Evolutionary conservation across 1,140 invertebrate genomes (phyloP).

Genomic region (Tigriopus japonicus): DNA sequence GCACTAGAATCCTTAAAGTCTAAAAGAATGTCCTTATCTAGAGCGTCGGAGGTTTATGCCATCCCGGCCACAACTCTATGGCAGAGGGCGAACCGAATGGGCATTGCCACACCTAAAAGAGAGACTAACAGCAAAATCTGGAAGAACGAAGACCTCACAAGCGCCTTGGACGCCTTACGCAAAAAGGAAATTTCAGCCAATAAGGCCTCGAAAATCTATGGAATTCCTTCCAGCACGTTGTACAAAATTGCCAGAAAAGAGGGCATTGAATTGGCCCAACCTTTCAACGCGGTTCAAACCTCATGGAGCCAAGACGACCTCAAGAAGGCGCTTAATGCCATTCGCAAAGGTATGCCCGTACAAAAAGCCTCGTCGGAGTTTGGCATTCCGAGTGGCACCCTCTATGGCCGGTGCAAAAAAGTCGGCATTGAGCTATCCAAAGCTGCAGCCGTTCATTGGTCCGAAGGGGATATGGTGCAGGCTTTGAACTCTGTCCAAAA

Average conservation of each 20-base stretch:
- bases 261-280: constrained; percentile 61
- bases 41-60: constrained; percentile 58
- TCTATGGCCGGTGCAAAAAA: constrained; percentile 65
- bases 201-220: constrained; percentile 75
- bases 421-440: constrained; percentile 55
- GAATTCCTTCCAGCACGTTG: constrained; percentile 67
- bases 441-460: constrained; percentile 46
- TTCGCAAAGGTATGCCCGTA: constrained; percentile 58
- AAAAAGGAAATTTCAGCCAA: constrained; percentile 67
- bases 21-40: constrained; percentile 67
- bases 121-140: constrained; percentile 65
- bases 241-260: constrained; percentile 74
- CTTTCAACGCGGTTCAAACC: constrained; percentile 74
- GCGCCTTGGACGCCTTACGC: constrained; percentile 52
- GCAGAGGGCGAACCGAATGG: constrained; percentile 50
- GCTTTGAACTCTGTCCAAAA: constrained; percentile 66
- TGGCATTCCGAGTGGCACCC: constrained; percentile 61
- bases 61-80: constrained; percentile 74
- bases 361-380: constrained; percentile 62
- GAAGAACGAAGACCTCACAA: constrained; percentile 61
- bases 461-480: constrained; percentile 69
- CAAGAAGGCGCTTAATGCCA: constrained; percentile 57
- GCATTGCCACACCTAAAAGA: constrained; percentile 70
- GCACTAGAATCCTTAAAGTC: constrained; percentile 60
- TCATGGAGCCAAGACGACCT: constrained; percentile 64